Conservation (phyloP, 2,888 invertebrate genomes). For the Eristalis arbustorum region DNA sequence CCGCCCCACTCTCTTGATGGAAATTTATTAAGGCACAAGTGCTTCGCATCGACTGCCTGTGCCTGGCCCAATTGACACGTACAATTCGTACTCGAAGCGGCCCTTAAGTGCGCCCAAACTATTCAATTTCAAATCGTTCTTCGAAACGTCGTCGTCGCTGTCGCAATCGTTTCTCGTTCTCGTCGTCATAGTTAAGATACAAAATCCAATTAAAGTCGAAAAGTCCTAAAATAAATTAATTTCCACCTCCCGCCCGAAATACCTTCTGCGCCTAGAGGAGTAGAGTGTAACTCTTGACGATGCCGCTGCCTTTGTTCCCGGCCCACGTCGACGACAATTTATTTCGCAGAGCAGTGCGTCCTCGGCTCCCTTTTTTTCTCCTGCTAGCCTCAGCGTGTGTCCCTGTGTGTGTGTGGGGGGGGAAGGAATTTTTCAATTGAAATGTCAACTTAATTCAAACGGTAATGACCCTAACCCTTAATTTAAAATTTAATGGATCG, state of each 20-base stretch:
- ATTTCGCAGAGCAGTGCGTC: not conserved
- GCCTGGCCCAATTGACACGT: not conserved
- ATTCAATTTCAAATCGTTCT: not conserved
- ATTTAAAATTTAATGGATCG: conserved; percentile 64
- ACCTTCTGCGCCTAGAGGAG: too few relatives aligned
- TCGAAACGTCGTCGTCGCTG: too few relatives aligned
- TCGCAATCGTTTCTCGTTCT: not conserved
- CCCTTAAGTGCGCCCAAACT: not conserved
- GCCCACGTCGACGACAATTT: not conserved
- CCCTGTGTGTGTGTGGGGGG: not conserved
- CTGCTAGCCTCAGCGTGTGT: not conserved
- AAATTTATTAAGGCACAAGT: not conserved
- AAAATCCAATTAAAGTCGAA: not conserved
- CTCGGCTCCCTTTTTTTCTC: not conserved
- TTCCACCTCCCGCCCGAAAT: not conserved
- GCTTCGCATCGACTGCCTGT: not conserved
- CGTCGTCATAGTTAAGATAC: not conserved
- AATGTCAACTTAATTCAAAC: conserved; percentile 63
- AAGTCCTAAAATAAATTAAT: conserved; percentile 4
- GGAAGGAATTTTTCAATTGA: conserved; percentile 39
- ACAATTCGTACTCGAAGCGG: not conserved
- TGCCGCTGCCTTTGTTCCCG: not conserved
- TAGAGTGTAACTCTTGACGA: not conserved
- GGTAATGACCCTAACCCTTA: conserved; percentile 58
- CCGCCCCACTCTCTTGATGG: not conserved